Evolutionary conservation across 2,113 vertebrate species (phyloP).

Genomic region (Rostratula benghalensis): DNA sequence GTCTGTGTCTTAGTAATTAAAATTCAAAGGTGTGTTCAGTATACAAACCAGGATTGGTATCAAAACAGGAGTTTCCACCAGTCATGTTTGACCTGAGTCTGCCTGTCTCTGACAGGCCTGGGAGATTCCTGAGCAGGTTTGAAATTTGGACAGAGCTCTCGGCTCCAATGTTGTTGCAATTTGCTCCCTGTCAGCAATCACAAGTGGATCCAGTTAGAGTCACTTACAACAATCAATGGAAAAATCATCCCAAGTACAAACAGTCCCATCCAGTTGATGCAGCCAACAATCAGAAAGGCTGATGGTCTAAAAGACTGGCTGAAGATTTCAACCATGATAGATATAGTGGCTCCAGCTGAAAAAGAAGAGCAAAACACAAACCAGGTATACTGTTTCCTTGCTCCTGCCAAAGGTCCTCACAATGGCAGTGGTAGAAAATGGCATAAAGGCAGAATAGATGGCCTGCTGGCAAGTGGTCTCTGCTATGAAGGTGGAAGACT

Average conservation of each 20-base stretch:
- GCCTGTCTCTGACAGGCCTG: background rate
- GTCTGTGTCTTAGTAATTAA: background rate
- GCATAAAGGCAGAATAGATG: background rate
- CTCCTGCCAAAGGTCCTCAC: background rate
- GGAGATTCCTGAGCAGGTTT: background rate
- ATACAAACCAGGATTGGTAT: background rate
- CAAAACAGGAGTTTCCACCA: background rate
- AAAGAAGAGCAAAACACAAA: background rate
- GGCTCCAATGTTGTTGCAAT: background rate
- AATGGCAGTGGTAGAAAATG: background rate
- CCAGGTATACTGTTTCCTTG: background rate
- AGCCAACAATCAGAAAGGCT: constrained; percentile 69
- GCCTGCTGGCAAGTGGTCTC: background rate
- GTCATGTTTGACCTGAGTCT: background rate
- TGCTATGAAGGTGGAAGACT: background rate
- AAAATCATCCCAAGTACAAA: constrained; percentile 74
- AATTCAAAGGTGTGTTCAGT: background rate
- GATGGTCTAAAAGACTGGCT: constrained; percentile 72
- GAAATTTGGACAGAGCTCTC: background rate
- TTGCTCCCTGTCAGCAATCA: background rate
- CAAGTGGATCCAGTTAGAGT: background rate
- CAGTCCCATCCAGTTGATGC: constrained; percentile 72
- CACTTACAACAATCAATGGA: constrained; percentile 71
- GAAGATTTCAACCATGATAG: constrained; percentile 74
- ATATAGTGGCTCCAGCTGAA: constrained; percentile 60